Evolutionary conservation across 2,888 invertebrate species (phyloP), one percentile per base, ranked within the genome.

Genomic region (Heliothis peltigera): DNA sequence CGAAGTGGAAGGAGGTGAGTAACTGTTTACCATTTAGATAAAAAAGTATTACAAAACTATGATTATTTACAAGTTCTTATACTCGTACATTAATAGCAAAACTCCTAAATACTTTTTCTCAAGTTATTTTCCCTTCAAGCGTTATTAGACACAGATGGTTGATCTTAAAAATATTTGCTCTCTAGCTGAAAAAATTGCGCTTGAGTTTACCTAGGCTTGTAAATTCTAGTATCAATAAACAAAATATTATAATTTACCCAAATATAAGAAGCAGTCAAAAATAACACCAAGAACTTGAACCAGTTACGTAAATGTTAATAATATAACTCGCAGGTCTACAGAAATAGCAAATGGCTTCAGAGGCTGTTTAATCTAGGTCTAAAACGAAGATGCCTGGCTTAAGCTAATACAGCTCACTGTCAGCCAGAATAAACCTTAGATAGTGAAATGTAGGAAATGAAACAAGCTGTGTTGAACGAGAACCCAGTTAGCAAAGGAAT

Each of bases 1-100:
- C 87, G 97, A 98, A 95, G 97, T 97, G 12, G 96, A 96, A 80
- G 98, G 98, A 92, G 98, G 98, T 97, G 95, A 85, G 87, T 22
- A n/a, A n/a, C n/a, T n/a, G n/a, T n/a, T n/a, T 19, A 39, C 15
- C 10, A 15, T 35, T 22, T 22, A 19, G 10, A 8, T 43, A 15
- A 17, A 25, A n/a, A 39, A n/a, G 5, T 39, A 39, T 4, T 32
- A 32, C 0, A 7, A 2, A 25, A n/a, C 5, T 6, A 25, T 25
- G 25, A 0, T 25, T 25, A 1, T 6, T 25, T 8, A 4, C 4
- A 25, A 8, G 5, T 25, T 7, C 25, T 7, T 0, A 1, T 5
- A 25, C 5, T 1, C 8, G n/a, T n/a, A n/a, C n/a, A n/a, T n/a
- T n/a, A n/a, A n/a, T n/a, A n/a, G n/a, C n/a, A n/a, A n/a, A n/a